Evolutionary conservation across 2,888 invertebrate species (phyloP).

Genomic region (Epinotia bilunana): DNA sequence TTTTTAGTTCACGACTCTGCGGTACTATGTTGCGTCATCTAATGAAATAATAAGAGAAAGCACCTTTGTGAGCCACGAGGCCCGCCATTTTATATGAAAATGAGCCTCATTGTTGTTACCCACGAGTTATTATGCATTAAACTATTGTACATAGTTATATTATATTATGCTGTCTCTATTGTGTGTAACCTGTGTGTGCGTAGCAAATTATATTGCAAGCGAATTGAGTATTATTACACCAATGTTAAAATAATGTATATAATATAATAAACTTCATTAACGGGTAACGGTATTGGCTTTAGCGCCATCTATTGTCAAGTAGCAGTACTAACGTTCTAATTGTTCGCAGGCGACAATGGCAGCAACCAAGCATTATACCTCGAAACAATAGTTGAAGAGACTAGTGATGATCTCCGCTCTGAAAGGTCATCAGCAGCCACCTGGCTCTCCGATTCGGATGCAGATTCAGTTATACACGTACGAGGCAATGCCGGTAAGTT

Average conservation of each 20-base stretch:
- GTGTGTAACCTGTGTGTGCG: background rate
- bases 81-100: slow-evolving; percentile 25
- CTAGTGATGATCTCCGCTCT: slow-evolving; percentile 92
- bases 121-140: slow-evolving; percentile 21
- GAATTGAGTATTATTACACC: background rate
- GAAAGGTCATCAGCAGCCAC: slow-evolving; percentile 87
- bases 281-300: background rate
- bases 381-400: slow-evolving; percentile 95
- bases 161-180: slow-evolving; percentile 6
- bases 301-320: slow-evolving; percentile 60
- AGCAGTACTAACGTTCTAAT: slow-evolving; percentile 46
- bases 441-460: slow-evolving; percentile 90
- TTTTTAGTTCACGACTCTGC: slow-evolving; percentile 45
- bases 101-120: slow-evolving; percentile 20
- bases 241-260: background rate
- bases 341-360: slow-evolving; percentile 74
- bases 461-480: slow-evolving; percentile 91
- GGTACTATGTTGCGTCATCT: slow-evolving; percentile 52
- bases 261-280: background rate
- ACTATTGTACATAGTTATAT: slow-evolving; percentile 21
- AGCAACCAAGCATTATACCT: slow-evolving; percentile 87
- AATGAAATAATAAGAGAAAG: slow-evolving; percentile 61
- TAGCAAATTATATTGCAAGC: slow-evolving; percentile 20
- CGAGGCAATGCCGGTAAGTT: slow-evolving; percentile 76
- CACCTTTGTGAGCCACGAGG: slow-evolving; percentile 51